A percentile compares a stretch with the other conserved stretches of the same genome.
These are phyloP conservation scores for Thymelicus sylvestris DNA, from an alignment of 2,888 invertebrate species.

Conservation along the genomic window DNA sequence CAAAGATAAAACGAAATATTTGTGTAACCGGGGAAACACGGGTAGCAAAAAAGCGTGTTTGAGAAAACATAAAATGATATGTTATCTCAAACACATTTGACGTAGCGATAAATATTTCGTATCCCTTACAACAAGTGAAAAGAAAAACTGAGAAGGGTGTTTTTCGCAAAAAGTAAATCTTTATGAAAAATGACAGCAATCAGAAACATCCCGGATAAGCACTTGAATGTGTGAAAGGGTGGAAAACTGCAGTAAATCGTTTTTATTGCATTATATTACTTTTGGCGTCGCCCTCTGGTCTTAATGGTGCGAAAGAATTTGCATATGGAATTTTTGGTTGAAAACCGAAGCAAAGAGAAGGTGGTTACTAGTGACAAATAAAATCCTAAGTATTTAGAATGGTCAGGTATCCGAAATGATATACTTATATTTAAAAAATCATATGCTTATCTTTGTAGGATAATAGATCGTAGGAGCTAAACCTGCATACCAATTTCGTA, in stretches of 20 bases:
- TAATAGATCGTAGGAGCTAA: too few species aligned
- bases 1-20: not conserved
- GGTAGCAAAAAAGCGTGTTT: not conserved
- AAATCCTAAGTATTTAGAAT: too few species aligned
- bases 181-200: slow-evolving; percentile 56
- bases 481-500: too few species aligned
- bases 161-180: slow-evolving; percentile 23
- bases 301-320: slow-evolving; percentile 69
- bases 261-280: slow-evolving; percentile 77
- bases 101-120: slow-evolving; percentile 5
- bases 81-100: not conserved
- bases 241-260: slow-evolving; percentile 76
- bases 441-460: too few species aligned
- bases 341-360: too few species aligned
- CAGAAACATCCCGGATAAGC: slow-evolving; percentile 54
- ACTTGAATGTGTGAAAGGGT: slow-evolving; percentile 55
- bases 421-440: too few species aligned
- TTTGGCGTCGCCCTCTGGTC: slow-evolving; percentile 53
- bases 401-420: too few species aligned
- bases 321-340: slow-evolving; percentile 60
- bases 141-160: slow-evolving; percentile 17
- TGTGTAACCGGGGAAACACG: not conserved
- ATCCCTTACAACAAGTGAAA: slow-evolving; percentile 5
- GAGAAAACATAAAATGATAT: too few species aligned
- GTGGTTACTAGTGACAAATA: too few species aligned